Percentiles rank a stretch among this genome's conserved stretches.
These are phyloP conservation scores for Centroberyx gerrardi DNA, from an alignment of 2,797 vertebrate species.

Conservation along the genomic window DNA sequence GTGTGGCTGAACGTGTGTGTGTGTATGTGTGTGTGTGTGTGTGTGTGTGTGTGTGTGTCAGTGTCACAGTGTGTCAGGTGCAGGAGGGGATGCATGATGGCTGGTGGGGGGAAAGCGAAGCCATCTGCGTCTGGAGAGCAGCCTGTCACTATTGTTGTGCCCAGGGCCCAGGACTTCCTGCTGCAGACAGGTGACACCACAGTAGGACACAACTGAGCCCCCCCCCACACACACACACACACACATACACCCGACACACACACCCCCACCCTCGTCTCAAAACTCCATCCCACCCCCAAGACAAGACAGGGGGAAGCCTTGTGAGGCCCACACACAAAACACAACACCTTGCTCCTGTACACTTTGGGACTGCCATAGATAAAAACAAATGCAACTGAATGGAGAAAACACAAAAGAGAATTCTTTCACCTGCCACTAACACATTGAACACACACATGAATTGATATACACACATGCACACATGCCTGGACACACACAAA, in stretches of 20 bases:
- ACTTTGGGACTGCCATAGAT: constrained; percentile 24
- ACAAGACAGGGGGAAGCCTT: constrained; percentile 25
- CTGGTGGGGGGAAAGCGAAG: constrained; percentile 88
- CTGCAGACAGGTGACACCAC: constrained; percentile 89
- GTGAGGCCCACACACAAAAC: constrained; percentile 46
- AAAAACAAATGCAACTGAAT: constrained; percentile 36
- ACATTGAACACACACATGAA: neutral
- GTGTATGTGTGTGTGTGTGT: constrained; percentile 49
- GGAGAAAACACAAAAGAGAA: neutral
- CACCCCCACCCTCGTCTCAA: constrained; percentile 17
- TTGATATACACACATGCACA: neutral
- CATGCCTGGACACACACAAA: constrained; percentile 23
- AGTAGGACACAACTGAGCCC: constrained; percentile 81
- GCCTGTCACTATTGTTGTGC: constrained; percentile 93
- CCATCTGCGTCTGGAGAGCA: constrained; percentile 92
- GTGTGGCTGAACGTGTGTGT: constrained; percentile 51
- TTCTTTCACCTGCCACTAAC: neutral
- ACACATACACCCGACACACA: constrained; percentile 28
- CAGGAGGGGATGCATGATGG: constrained; percentile 83
- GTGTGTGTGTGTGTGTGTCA: constrained; percentile 62
- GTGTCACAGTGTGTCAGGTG: constrained; percentile 76
- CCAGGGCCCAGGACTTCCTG: constrained; percentile 82
- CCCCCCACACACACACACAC: constrained; percentile 34
- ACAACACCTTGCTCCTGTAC: constrained; percentile 25
- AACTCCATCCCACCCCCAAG: constrained; percentile 45